Base-by-base conservation (phyloP, 2,797 vertebrate species). In the Octomys mimax region DNA sequence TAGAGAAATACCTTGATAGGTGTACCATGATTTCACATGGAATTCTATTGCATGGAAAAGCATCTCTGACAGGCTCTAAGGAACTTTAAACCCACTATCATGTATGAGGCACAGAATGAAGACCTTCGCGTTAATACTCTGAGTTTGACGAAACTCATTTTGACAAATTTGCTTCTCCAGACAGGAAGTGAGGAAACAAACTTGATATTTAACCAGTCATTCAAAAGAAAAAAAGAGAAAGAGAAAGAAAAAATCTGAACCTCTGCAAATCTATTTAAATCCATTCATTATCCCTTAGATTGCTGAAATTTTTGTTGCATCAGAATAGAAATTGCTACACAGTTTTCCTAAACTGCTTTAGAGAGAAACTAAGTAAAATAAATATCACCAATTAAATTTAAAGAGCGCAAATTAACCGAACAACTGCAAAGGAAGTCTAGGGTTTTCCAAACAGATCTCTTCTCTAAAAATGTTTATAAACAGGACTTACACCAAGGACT, bases 261-360 rank as follows among this genome's bases (percentile, higher is more conserved):
- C 42, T 75, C 59, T 93, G 6, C 66, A 96, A 93, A 46, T 92
- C 46, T n/a, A 85, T 73, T 83, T 89, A 94, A 61, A 4, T 42
- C 62, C 21, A 93, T 71, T 91, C 19, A 68, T 95, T 92, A 94
- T 71, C 24, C 91, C 49, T 89, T 79, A 87, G 86, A 77, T 87
- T 91, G 70, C 61, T 75, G 66, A 87, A 94, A 89, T 85, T 89
- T 93, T 22, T 66, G 46, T 82, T 89, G 46, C n/a, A 66, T 11
- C 84, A 62, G 73, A 79, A 75, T 21, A 85, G n/a, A 96, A 87
- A 24, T 94, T 86, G 8, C 21, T 62, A 1, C 14, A 90, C 12
- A 62, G 22, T 92, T 89, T 94, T 84, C 66, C 59, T 79, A 92
- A 92, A 84, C 26, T 62, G 39, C 73, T 91, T 95, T 16, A 83